phyloP scores from a whole-genome alignment of 2,888 invertebrate genomes.

The Aphidius colemani region DNA sequence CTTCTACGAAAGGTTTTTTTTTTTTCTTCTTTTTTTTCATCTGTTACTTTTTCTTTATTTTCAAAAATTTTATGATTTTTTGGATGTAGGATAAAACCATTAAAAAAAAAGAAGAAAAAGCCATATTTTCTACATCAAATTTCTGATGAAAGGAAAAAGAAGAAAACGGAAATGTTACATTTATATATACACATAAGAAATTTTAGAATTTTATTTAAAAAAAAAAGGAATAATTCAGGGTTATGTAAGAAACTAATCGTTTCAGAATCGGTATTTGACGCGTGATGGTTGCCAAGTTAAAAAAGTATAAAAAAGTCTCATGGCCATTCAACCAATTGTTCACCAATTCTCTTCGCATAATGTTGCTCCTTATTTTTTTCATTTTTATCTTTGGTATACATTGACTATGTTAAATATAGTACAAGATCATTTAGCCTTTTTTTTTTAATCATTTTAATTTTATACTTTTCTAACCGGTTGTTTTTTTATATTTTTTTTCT shows the following conservation, averaged over 20 bases:
- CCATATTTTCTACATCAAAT: too few relatives aligned
- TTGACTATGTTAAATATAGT: background rate
- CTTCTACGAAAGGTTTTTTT: background rate
- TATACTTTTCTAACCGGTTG: constrained; percentile 22
- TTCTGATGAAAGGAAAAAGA: constrained; percentile 1
- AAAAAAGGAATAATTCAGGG: constrained; percentile 1
- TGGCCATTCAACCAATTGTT: constrained; percentile 30
- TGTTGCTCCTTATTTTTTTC: constrained; percentile 7
- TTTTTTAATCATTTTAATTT: constrained; percentile 17
- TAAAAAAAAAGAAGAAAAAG: background rate
- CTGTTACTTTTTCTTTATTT: background rate
- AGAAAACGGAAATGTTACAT: background rate
- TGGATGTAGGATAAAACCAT: background rate
- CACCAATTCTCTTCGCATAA: constrained; percentile 14
- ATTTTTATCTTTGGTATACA: background rate
- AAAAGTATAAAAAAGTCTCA: constrained; percentile 27
- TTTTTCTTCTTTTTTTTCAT: background rate
- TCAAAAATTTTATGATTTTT: background rate
- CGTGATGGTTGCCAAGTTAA: background rate
- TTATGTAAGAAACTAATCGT: constrained; percentile 27
- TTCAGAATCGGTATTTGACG: constrained; percentile 20
- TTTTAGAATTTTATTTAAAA: constrained; percentile 12
- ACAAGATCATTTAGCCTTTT: constrained; percentile 9
- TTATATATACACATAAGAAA: constrained; percentile 10
- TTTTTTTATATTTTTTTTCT: too few relatives aligned